Conservation (phyloP, 1,140 invertebrate species). For the Drosophila gunungcola region DNA sequence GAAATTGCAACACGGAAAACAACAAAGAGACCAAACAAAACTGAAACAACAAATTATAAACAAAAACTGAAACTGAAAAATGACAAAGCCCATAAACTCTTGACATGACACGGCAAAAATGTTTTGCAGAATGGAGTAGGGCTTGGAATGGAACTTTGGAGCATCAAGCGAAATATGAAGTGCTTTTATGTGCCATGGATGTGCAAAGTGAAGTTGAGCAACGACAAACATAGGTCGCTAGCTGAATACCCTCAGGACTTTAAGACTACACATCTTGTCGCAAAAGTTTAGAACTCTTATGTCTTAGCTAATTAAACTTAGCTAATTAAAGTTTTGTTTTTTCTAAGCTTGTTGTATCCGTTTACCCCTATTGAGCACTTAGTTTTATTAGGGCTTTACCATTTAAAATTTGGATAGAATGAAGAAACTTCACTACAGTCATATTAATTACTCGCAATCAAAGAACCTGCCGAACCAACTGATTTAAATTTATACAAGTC, state of each 20-base stretch:
- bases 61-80: slow-evolving; percentile 33
- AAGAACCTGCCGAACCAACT: too few species aligned
- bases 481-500: neutral
- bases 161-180: slow-evolving; percentile 28
- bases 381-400: too few species aligned
- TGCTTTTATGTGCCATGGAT: slow-evolving; percentile 11
- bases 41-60: slow-evolving; percentile 1
- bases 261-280: too few species aligned
- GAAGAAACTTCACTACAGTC: too few species aligned
- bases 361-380: too few species aligned
- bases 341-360: too few species aligned
- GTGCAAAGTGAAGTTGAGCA: slow-evolving; percentile 4
- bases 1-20: slow-evolving; percentile 63
- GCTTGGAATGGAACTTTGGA: slow-evolving; percentile 31
- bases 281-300: too few species aligned
- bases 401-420: too few species aligned
- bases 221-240: slow-evolving; percentile 1
- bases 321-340: too few species aligned
- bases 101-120: slow-evolving; percentile 46
- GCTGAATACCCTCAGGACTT: neutral
- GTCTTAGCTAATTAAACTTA: too few species aligned
- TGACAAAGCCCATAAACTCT: slow-evolving; percentile 40
- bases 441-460: too few species aligned
- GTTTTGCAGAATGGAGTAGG: neutral
- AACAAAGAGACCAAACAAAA: slow-evolving; percentile 15